Evolutionary conservation across 2,888 invertebrate genomes (phyloP).

Genomic region (Cotesia congregata): DNA sequence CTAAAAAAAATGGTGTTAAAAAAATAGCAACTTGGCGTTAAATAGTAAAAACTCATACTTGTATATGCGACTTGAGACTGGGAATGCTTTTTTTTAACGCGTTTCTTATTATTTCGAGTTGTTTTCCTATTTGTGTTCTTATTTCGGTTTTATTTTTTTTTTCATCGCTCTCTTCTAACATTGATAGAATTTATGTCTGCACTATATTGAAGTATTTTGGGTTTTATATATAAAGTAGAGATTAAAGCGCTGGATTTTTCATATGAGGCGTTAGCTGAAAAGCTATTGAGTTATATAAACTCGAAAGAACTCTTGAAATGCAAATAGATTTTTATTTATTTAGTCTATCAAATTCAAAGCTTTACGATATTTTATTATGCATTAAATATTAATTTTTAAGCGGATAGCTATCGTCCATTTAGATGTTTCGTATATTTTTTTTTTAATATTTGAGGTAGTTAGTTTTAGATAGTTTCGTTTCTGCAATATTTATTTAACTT

Average conservation of each 20-base stretch:
- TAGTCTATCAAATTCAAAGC: neutral
- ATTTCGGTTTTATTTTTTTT: neutral
- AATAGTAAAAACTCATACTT: neutral
- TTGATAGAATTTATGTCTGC: neutral
- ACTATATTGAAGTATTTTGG: neutral
- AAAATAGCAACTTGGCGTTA: neutral
- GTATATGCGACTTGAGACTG: neutral
- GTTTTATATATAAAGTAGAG: neutral
- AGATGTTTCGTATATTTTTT: too few relatives aligned
- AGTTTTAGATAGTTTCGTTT: too few relatives aligned
- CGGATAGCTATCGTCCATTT: neutral
- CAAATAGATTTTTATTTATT: neutral
- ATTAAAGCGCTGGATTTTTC: too few relatives aligned
- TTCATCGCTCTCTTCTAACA: neutral
- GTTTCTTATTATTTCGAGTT: neutral
- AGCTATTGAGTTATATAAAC: neutral
- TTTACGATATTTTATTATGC: neutral
- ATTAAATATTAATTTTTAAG: neutral
- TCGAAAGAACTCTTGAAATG: neutral
- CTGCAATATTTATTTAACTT: too few relatives aligned
- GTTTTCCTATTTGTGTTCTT: neutral
- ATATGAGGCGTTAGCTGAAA: neutral
- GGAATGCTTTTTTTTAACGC: neutral
- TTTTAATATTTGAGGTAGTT: too few relatives aligned
- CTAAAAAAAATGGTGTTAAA: conserved; percentile 4